Evolutionary conservation across 2,888 invertebrate genomes (phyloP).

Genomic region (Epinotia nisella): DNA sequence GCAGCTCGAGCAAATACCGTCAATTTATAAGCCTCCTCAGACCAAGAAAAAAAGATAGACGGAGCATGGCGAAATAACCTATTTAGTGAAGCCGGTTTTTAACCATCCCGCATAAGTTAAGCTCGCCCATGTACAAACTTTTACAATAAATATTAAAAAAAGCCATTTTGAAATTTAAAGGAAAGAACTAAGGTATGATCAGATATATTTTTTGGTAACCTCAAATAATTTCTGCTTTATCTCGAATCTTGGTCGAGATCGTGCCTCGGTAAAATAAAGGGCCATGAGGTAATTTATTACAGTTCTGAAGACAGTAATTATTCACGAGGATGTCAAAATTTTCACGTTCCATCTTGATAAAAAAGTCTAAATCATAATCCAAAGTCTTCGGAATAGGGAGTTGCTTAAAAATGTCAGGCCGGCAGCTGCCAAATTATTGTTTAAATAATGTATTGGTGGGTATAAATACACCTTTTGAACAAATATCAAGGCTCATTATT

Average conservation of each 20-base stretch:
- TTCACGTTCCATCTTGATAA: conserved; percentile 22
- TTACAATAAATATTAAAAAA: too few relatives aligned
- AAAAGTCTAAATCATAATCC: conserved; percentile 10
- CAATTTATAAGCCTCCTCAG: too few relatives aligned
- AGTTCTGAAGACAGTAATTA: conserved; percentile 30
- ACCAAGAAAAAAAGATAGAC: too few relatives aligned
- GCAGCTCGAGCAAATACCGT: too few relatives aligned
- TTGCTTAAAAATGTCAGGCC: background rate
- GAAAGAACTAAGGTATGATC: background rate
- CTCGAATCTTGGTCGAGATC: conserved; percentile 1
- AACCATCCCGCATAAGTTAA: too few relatives aligned
- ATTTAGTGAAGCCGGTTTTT: too few relatives aligned
- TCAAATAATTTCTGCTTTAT: background rate
- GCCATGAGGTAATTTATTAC: conserved; percentile 25
- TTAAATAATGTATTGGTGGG: too few relatives aligned
- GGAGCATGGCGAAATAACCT: too few relatives aligned
- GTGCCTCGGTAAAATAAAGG: conserved; percentile 7
- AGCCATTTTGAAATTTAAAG: background rate
- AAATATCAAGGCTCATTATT: too few relatives aligned
- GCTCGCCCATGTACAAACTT: too few relatives aligned
- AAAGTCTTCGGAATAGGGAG: background rate
- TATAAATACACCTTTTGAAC: too few relatives aligned
- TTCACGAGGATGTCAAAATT: conserved; percentile 26
- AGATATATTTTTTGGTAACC: background rate
- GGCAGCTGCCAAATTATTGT: background rate